phyloP scores from a whole-genome alignment of 1,140 invertebrate species.

The Homarus americanus region DNA sequence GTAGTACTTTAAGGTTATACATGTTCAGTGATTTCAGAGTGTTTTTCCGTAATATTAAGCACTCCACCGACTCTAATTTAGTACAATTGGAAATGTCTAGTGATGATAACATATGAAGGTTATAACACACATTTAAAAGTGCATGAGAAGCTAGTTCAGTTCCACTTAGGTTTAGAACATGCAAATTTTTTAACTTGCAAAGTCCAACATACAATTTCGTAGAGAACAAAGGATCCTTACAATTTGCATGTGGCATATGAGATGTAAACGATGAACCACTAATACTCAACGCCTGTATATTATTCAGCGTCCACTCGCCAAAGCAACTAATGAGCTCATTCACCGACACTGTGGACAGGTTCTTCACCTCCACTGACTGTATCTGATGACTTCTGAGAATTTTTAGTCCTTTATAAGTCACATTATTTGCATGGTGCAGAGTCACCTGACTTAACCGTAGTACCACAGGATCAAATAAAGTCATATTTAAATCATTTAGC shows the following conservation, averaged over 20 bases:
- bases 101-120: slow-evolving; percentile 84
- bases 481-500: slow-evolving; percentile 83
- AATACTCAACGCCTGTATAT: slow-evolving; percentile 84
- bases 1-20: slow-evolving; percentile 83
- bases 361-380: slow-evolving; percentile 82
- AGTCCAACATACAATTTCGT: slow-evolving; percentile 79
- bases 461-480: slow-evolving; percentile 84
- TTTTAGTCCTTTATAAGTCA: slow-evolving; percentile 83
- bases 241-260: slow-evolving; percentile 81
- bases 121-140: slow-evolving; percentile 85
- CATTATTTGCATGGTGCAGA: slow-evolving; percentile 78
- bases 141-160: slow-evolving; percentile 86
- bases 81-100: slow-evolving; percentile 86
- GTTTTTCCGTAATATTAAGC: slow-evolving; percentile 83
- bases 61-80: slow-evolving; percentile 84
- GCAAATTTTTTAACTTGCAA: slow-evolving; percentile 81
- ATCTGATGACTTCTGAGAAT: slow-evolving; percentile 84
- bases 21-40: slow-evolving; percentile 83
- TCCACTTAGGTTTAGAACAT: slow-evolving; percentile 85
- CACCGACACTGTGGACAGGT: slow-evolving; percentile 82
- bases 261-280: slow-evolving; percentile 83
- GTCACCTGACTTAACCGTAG: slow-evolving; percentile 82
- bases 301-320: slow-evolving; percentile 85
- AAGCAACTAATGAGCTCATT: slow-evolving; percentile 85
- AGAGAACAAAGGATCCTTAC: slow-evolving; percentile 32